Conservation (phyloP, 2,113 vertebrate genomes). For the Petroica traversi region DNA sequence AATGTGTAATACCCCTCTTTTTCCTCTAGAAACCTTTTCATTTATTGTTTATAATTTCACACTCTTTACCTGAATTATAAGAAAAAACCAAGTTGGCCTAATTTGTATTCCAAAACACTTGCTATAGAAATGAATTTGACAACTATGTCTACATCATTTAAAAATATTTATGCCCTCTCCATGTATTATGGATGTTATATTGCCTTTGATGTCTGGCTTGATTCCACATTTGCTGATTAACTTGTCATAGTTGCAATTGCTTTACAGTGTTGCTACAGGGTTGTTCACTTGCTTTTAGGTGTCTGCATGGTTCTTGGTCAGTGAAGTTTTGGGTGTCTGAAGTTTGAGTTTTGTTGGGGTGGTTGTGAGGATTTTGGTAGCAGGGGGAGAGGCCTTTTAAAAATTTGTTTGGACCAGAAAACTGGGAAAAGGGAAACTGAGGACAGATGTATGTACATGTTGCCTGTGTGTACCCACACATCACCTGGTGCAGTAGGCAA, state of each 20-base stretch:
- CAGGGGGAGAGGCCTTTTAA: neutral
- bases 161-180: conserved; percentile 10
- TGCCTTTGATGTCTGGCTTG: neutral
- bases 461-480: accelerated
- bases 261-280: neutral
- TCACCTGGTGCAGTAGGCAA: neutral
- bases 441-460: accelerated
- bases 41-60: neutral
- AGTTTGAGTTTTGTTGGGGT: neutral
- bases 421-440: neutral
- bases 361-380: neutral
- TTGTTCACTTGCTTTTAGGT: neutral
- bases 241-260: neutral
- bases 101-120: conserved; percentile 4
- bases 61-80: neutral
- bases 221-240: neutral
- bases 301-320: neutral
- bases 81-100: neutral
- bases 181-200: neutral
- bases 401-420: neutral
- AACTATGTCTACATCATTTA: neutral
- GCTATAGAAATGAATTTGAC: neutral
- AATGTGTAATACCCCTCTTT: neutral
- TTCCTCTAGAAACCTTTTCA: neutral
- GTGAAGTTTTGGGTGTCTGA: neutral